Evolutionary conservation across 2,888 invertebrate species (phyloP).

Genomic region (Elmis aenea): DNA sequence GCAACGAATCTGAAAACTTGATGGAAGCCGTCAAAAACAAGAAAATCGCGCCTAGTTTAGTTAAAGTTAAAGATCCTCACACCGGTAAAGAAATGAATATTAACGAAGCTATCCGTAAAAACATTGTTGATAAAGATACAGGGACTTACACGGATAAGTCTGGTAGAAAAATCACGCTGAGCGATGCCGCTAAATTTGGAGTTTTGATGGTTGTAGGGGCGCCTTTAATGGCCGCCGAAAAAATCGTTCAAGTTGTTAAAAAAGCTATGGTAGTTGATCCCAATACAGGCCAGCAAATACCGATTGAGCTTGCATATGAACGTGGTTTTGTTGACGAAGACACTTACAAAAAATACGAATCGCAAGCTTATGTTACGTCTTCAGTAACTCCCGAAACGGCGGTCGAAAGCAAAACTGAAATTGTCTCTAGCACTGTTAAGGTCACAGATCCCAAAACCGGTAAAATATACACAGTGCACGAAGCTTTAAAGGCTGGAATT

Average conservation of each 20-base stretch:
- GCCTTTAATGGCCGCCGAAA: slow-evolving; percentile 67
- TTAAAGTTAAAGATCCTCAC: slow-evolving; percentile 66
- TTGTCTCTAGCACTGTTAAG: slow-evolving; percentile 11
- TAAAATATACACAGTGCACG: slow-evolving; percentile 38
- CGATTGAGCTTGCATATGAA: slow-evolving; percentile 75
- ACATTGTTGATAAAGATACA: slow-evolving; percentile 67
- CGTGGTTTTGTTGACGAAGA: slow-evolving; percentile 64
- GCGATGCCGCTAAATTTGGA: slow-evolving; percentile 74
- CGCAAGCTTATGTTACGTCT: slow-evolving; percentile 41
- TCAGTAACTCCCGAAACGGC: slow-evolving; percentile 9
- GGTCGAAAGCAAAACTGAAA: slow-evolving; percentile 17
- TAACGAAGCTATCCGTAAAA: slow-evolving; percentile 70
- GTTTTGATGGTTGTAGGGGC: slow-evolving; percentile 70
- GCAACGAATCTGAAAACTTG: slow-evolving; percentile 66
- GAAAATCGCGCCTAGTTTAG: slow-evolving; percentile 60
- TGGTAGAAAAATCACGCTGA: slow-evolving; percentile 62
- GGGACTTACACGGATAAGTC: slow-evolving; percentile 63
- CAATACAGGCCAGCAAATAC: slow-evolving; percentile 71
- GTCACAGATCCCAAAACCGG: slow-evolving; percentile 49
- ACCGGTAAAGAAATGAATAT: slow-evolving; percentile 63
- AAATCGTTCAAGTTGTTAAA: slow-evolving; percentile 53
- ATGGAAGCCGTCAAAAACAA: slow-evolving; percentile 73
- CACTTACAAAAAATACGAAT: slow-evolving; percentile 52
- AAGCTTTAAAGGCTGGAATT: slow-evolving; percentile 45
- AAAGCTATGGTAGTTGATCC: slow-evolving; percentile 70